phyloP scores from a whole-genome alignment of 2,797 vertebrate species.

The Aulostomus chinensis region DNA sequence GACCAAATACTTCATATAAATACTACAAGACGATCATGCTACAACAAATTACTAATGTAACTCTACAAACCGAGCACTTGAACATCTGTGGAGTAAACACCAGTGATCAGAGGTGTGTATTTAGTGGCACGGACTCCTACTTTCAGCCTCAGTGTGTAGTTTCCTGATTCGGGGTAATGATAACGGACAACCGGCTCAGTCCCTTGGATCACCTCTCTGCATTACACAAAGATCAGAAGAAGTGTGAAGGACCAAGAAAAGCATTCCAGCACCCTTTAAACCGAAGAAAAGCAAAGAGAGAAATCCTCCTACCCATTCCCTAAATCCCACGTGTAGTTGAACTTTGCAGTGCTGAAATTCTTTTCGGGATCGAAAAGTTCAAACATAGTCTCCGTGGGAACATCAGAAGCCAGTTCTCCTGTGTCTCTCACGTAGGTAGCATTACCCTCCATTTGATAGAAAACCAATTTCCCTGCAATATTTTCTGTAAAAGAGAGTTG shows the following conservation, averaged over 20 bases:
- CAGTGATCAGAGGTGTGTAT: slow-evolving; percentile 65
- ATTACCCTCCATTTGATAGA: slow-evolving; percentile 83
- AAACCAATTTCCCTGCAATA: slow-evolving; percentile 81
- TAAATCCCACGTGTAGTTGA: slow-evolving; percentile 88
- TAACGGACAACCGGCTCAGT: slow-evolving; percentile 79
- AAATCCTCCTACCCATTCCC: slow-evolving; percentile 83
- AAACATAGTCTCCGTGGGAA: slow-evolving; percentile 82
- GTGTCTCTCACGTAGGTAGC: slow-evolving; percentile 65
- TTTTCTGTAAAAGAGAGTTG: slow-evolving; percentile 44
- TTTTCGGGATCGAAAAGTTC: slow-evolving; percentile 81
- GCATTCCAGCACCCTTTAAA: no score
- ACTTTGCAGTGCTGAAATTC: slow-evolving; percentile 77
- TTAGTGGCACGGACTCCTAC: slow-evolving; percentile 72
- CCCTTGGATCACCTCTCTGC: slow-evolving; percentile 82
- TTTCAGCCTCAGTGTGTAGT: slow-evolving; percentile 79
- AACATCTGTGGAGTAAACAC: slow-evolving; percentile 77
- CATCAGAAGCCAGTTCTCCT: slow-evolving; percentile 74
- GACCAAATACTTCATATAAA: no score
- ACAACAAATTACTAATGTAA: not conserved
- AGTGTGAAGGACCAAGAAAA: not conserved
- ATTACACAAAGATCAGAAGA: not conserved
- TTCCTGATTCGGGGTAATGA: slow-evolving; percentile 77
- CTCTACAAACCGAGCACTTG: slow-evolving; percentile 79
- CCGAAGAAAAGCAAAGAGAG: not conserved
- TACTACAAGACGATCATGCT: no score